These are phyloP conservation scores for Orthosia gracilis DNA, from an alignment of 2,888 invertebrate genomes.

Conservation along the genomic window DNA sequence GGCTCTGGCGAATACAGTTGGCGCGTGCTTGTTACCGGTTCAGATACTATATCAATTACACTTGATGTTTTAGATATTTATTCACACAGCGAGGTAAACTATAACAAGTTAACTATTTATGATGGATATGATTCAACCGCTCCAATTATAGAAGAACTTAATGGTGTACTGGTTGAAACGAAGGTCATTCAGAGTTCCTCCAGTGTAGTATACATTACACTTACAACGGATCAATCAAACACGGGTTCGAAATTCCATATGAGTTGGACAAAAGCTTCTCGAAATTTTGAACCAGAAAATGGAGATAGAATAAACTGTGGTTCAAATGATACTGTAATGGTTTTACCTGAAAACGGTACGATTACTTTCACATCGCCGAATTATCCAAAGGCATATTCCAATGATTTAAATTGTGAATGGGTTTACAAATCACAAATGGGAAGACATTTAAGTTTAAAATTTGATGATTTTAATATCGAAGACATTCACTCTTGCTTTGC, in stretches of 20 bases:
- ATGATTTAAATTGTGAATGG: conserved; percentile 94
- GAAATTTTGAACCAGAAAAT: conserved; percentile 40
- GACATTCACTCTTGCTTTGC: conserved; percentile 88
- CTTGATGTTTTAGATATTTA: conserved; percentile 80
- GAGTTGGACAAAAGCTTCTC: conserved; percentile 75
- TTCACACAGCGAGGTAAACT: conserved; percentile 74
- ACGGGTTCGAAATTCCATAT: conserved; percentile 85
- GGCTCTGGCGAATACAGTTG: conserved; percentile 91
- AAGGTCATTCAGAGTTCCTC: conserved; percentile 89
- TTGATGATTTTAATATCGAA: conserved; percentile 92
- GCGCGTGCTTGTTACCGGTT: conserved; percentile 92
- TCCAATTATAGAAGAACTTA: conserved; percentile 89
- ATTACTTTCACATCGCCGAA: conserved; percentile 93
- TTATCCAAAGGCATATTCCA: conserved; percentile 93
- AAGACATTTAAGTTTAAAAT: conserved; percentile 91
- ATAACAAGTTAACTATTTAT: conserved; percentile 89
- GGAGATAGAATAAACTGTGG: conserved; percentile 80
- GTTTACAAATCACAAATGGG: conserved; percentile 91
- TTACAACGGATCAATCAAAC: conserved; percentile 83
- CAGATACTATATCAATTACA: conserved; percentile 72
- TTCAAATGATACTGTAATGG: conserved; percentile 74
- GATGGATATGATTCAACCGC: conserved; percentile 94
- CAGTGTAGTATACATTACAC: conserved; percentile 92
- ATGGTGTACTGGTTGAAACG: conserved; percentile 84
- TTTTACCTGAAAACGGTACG: conserved; percentile 68